These are phyloP conservation scores for Seriola quinqueradiata DNA, from an alignment of 2,113 vertebrate genomes.

Conservation along the genomic window DNA sequence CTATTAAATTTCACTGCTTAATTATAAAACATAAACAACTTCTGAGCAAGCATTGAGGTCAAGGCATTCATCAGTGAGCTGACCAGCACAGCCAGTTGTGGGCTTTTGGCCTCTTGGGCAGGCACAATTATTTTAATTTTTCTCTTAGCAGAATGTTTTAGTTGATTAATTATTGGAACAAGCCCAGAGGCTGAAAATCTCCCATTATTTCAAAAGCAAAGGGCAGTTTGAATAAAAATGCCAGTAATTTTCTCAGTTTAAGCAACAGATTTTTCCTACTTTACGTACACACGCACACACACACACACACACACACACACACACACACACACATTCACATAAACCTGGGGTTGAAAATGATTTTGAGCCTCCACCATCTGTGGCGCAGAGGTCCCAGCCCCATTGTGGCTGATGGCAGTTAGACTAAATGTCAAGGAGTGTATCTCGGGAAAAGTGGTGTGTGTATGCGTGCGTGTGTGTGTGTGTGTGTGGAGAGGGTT, in stretches of 20 bases:
- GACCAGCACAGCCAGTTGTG: neutral
- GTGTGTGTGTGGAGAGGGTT: slow-evolving; percentile 8
- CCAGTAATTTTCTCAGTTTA: slow-evolving; percentile 20
- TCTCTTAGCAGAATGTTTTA: slow-evolving; percentile 29
- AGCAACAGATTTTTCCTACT: slow-evolving; percentile 15
- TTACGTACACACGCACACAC: neutral
- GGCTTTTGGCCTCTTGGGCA: slow-evolving; percentile 2
- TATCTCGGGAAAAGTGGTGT: slow-evolving; percentile 12
- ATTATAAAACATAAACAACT: slow-evolving; percentile 24
- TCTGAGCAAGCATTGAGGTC: slow-evolving; percentile 5
- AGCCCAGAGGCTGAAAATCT: slow-evolving; percentile 12
- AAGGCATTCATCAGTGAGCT: neutral
- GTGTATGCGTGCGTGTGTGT: neutral
- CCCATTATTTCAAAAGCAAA: slow-evolving; percentile 25
- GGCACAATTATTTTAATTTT: slow-evolving; percentile 14
- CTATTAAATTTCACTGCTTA: slow-evolving; percentile 6
- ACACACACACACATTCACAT: fast-evolving
- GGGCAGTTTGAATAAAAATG: slow-evolving; percentile 37
- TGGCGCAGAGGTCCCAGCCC: neutral
- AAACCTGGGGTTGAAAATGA: neutral
- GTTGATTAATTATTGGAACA: slow-evolving; percentile 46
- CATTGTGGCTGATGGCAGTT: slow-evolving; percentile 21
- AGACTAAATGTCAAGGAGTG: slow-evolving; percentile 59
- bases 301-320: fast-evolving
- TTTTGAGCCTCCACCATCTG: neutral